Evolutionary conservation across 2,888 invertebrate species (phyloP).

Genomic region (Plutella xylostella): DNA sequence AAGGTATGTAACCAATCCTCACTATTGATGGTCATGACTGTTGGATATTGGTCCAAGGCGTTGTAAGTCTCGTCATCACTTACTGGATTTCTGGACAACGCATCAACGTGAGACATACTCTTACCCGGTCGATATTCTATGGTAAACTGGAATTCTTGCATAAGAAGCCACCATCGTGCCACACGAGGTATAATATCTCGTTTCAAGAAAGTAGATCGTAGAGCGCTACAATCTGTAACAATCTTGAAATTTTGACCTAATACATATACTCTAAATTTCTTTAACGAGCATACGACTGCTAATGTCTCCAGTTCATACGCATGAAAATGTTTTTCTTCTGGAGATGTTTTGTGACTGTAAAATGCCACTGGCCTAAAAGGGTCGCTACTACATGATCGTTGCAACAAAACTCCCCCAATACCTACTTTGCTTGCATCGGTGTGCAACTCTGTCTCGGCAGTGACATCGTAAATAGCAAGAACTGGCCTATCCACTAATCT

Average conservation of each 20-base stretch:
- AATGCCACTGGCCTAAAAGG: background rate
- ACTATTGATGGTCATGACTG: too few species aligned
- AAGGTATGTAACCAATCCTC: too few species aligned
- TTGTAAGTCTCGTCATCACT: background rate
- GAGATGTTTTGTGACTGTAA: constrained; percentile 20
- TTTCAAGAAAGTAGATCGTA: constrained; percentile 19
- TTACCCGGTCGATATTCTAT: constrained; percentile 20
- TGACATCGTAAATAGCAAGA: constrained; percentile 21
- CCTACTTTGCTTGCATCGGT: constrained; percentile 21
- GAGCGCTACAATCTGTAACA: constrained; percentile 20
- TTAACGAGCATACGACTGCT: constrained; percentile 16
- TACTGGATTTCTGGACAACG: constrained; percentile 18
- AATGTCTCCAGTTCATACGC: constrained; percentile 26
- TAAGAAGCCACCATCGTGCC: constrained; percentile 22
- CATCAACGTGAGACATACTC: constrained; percentile 21
- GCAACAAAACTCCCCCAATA: constrained; percentile 18
- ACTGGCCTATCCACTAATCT: constrained; percentile 5
- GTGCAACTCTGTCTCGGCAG: constrained; percentile 19
- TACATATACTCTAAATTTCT: constrained; percentile 20
- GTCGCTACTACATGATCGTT: background rate
- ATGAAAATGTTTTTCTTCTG: constrained; percentile 18
- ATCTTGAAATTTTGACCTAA: constrained; percentile 12
- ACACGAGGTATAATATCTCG: constrained; percentile 18
- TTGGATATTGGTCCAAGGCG: too few species aligned
- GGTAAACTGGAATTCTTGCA: constrained; percentile 21